These are phyloP conservation scores for Sinella curviseta DNA, from an alignment of 1,140 invertebrate genomes.

Conservation along the genomic window DNA sequence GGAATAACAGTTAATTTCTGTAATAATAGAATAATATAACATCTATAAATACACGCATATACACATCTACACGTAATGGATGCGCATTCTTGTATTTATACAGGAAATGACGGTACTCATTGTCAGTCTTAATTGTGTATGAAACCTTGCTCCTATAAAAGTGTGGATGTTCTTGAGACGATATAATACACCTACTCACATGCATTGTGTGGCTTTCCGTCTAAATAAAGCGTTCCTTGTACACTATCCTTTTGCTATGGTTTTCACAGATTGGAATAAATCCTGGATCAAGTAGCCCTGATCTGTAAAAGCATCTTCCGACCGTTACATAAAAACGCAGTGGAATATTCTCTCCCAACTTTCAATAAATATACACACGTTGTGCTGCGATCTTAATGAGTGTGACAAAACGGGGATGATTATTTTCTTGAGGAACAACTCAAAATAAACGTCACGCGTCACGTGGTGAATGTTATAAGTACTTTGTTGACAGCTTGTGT, in stretches of 20 bases:
- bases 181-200: no score
- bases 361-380: no score
- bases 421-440: no score
- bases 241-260: background rate
- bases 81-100: no score
- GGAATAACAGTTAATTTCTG: background rate
- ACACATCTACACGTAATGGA: background rate
- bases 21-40: background rate
- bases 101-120: background rate
- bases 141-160: constrained; percentile 14
- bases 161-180: background rate
- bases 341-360: no score
- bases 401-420: no score
- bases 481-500: no score
- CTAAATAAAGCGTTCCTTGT: background rate
- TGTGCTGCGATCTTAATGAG: no score
- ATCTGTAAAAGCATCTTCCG: no score
- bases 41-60: background rate
- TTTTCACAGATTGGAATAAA: background rate
- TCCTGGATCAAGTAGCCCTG: background rate
- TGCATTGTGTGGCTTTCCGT: background rate
- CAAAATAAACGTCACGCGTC: no score
- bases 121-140: background rate
- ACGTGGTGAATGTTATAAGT: no score
- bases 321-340: no score